Conservation (phyloP, 2,113 vertebrate genomes). For the Erinaceus europaeus region DNA sequence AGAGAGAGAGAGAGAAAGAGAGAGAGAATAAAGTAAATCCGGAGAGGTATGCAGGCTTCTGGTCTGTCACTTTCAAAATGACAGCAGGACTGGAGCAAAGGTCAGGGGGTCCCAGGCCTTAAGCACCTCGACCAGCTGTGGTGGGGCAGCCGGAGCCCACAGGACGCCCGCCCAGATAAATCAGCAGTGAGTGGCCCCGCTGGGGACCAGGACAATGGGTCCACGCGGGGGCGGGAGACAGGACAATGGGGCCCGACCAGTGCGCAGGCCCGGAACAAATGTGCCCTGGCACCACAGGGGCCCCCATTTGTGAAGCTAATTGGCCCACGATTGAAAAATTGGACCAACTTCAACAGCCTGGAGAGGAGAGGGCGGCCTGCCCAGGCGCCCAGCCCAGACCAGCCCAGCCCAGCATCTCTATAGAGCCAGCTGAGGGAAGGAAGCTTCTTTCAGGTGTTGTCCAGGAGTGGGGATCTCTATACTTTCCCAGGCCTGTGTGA, state of each 20-base stretch:
- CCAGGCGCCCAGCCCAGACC: background rate
- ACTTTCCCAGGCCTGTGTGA: no score
- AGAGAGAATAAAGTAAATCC: slow-evolving; percentile 80
- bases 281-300: slow-evolving; percentile 81
- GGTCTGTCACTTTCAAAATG: slow-evolving; percentile 84
- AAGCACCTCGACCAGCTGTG: slow-evolving; percentile 83
- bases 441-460: no score
- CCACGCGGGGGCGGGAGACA: slow-evolving; percentile 77
- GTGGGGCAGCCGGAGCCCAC: slow-evolving; percentile 74
- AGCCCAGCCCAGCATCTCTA: background rate
- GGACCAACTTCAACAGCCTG: slow-evolving; percentile 60
- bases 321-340: slow-evolving; percentile 80
- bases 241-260: slow-evolving; percentile 83
- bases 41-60: slow-evolving; percentile 82
- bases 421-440: background rate
- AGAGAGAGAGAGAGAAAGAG: background rate
- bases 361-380: slow-evolving; percentile 33
- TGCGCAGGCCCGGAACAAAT: slow-evolving; percentile 86
- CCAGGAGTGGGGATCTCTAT: no score
- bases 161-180: slow-evolving; percentile 81
- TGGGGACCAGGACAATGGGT: slow-evolving; percentile 82
- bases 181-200: slow-evolving; percentile 80
- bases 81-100: slow-evolving; percentile 87
- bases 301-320: slow-evolving; percentile 89
- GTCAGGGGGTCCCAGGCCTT: slow-evolving; percentile 84